Evolutionary conservation across 2,888 invertebrate species (phyloP).

Genomic region (Drosophila anomelani): DNA sequence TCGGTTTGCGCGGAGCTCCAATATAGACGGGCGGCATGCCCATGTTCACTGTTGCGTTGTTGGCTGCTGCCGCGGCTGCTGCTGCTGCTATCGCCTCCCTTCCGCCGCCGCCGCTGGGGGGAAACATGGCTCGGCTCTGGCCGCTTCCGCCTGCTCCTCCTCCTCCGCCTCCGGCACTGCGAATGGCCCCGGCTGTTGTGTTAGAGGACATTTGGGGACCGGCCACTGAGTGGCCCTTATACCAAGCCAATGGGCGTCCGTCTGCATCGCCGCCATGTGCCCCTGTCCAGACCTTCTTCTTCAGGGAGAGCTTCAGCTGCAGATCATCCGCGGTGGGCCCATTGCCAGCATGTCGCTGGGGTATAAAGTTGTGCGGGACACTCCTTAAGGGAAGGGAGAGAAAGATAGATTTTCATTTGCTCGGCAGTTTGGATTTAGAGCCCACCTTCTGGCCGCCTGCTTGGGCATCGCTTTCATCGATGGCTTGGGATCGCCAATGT

Average conservation of each 20-base stretch:
- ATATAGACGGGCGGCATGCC: constrained; percentile 49
- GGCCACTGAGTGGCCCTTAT: constrained; percentile 84
- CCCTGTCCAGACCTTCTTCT: constrained; percentile 91
- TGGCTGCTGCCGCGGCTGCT: not conserved
- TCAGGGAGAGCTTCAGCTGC: constrained; percentile 89
- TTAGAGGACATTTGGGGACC: constrained; percentile 39
- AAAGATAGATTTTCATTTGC: not conserved
- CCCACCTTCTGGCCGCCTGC: constrained; percentile 58
- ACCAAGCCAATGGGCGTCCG: constrained; percentile 88
- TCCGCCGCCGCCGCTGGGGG: not conserved
- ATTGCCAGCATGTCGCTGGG: constrained; percentile 47
- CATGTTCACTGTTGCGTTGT: constrained; percentile 7
- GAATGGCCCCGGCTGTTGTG: constrained; percentile 13
- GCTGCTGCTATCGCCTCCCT: constrained; percentile 48
- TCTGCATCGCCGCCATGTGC: constrained; percentile 73
- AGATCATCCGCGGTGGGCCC: constrained; percentile 74
- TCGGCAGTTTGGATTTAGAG: no score
- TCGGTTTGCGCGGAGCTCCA: constrained; percentile 51
- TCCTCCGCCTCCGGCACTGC: constrained; percentile 52
- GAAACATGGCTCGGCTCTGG: constrained; percentile 12
- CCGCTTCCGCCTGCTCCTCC: constrained; percentile 10
- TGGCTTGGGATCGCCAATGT: constrained; percentile 44
- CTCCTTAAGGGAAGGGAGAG: constrained; percentile 13
- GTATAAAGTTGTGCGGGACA: constrained; percentile 60
- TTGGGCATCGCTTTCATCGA: constrained; percentile 47